phyloP scores from a whole-genome alignment of 1,140 invertebrate species.

The Drosophila burlai region DNA sequence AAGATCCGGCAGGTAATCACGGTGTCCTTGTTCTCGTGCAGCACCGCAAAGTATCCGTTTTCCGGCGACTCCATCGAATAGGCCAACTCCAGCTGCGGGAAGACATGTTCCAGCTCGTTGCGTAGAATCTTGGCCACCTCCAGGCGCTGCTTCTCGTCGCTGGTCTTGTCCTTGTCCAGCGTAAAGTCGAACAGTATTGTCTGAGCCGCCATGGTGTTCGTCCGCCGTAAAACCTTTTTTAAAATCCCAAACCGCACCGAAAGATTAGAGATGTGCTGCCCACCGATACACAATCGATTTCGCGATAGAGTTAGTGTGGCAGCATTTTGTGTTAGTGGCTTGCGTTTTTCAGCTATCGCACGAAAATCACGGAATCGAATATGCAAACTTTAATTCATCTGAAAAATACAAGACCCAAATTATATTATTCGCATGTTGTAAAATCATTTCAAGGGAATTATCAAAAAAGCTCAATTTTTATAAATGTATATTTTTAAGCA shows the following conservation, averaged over 20 bases:
- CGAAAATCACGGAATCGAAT: not conserved
- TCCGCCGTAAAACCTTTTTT: constrained; percentile 14
- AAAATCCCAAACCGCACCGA: constrained; percentile 21
- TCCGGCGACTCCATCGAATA: constrained; percentile 87
- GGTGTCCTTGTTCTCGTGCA: constrained; percentile 89
- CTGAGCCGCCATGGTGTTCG: constrained; percentile 90
- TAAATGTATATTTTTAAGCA: no score
- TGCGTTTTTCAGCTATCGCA: not conserved
- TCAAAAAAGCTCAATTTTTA: no score
- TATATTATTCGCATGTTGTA: no score
- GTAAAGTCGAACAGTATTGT: constrained; percentile 93
- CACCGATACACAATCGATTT: constrained; percentile 5
- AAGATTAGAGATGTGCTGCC: constrained; percentile 17
- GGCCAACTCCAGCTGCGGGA: constrained; percentile 88
- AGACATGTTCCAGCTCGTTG: constrained; percentile 89
- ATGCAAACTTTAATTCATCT: not conserved
- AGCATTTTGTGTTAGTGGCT: not conserved
- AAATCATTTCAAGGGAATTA: no score
- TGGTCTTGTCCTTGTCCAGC: constrained; percentile 89
- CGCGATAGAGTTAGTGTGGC: not conserved
- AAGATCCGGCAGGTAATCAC: constrained; percentile 89
- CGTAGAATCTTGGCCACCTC: constrained; percentile 89
- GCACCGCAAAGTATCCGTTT: constrained; percentile 89
- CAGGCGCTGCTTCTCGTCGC: constrained; percentile 88
- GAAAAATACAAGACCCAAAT: not conserved